Evolutionary conservation across 2,888 invertebrate species (phyloP).

Genomic region (Ernsta delagoae): DNA sequence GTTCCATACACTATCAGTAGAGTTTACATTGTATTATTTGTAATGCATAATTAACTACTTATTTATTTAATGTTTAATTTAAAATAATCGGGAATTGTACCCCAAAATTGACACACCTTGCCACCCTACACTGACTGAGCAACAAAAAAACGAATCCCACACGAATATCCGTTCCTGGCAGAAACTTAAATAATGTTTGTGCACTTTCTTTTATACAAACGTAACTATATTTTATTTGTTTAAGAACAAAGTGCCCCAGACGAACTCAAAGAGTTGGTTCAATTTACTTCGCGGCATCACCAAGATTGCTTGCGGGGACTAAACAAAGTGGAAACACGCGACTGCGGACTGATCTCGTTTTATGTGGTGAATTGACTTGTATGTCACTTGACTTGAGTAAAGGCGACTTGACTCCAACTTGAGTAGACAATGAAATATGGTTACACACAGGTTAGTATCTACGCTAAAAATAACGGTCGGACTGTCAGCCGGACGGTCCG

Average conservation of each 20-base stretch:
- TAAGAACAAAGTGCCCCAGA: conserved; percentile 9
- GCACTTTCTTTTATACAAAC: not conserved
- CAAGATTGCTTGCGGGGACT: conserved; percentile 19
- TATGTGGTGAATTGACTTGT: not conserved
- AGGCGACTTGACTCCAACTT: not conserved
- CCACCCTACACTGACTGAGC: not conserved
- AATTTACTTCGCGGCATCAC: conserved; percentile 15
- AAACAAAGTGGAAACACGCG: conserved; percentile 5
- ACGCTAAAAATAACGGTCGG: too few relatives aligned
- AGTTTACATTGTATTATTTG: too few relatives aligned
- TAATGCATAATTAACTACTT: too few relatives aligned
- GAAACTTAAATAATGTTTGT: conserved; percentile 2
- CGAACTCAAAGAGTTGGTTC: conserved; percentile 7
- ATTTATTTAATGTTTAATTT: too few relatives aligned
- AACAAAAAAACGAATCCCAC: not conserved
- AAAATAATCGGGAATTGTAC: not conserved
- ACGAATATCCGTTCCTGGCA: not conserved
- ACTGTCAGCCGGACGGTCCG: too few relatives aligned
- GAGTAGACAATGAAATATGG: not conserved
- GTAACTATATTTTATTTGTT: conserved; percentile 2
- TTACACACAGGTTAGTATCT: not conserved
- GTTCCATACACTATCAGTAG: too few relatives aligned
- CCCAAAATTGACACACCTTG: not conserved
- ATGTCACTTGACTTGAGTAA: not conserved
- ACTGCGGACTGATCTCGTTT: not conserved